These are phyloP conservation scores for Oreocharis arfaki DNA, from an alignment of 2,113 vertebrate genomes.

Conservation along the genomic window DNA sequence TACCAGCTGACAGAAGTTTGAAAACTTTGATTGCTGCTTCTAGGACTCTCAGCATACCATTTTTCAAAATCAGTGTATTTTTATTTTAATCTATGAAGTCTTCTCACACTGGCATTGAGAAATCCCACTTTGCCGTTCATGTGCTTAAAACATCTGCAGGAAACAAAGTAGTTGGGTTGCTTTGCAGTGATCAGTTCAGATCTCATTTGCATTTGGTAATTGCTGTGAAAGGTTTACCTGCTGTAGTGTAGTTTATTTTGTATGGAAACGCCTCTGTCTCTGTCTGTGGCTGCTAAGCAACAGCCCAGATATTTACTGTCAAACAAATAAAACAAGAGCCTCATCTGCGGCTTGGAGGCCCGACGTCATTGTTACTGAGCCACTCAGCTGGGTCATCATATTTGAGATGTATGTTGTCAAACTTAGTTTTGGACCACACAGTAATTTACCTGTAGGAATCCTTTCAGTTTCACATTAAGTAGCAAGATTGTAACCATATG, in stretches of 20 bases:
- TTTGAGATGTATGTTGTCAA: not conserved
- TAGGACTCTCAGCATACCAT: not conserved
- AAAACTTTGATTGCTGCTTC: not conserved
- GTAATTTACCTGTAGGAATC: not conserved
- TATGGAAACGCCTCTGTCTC: conserved; percentile 30
- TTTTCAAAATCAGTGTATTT: not conserved
- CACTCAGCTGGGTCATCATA: not conserved
- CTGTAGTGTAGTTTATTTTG: conserved; percentile 33
- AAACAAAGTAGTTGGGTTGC: not conserved
- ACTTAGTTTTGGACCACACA: not conserved
- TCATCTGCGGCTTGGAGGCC: conserved; percentile 25
- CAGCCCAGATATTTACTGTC: conserved; percentile 55
- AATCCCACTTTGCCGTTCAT: not conserved
- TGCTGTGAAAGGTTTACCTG: conserved; percentile 53
- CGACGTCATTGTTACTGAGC: not conserved
- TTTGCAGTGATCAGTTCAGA: not conserved
- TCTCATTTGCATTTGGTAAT: conserved; percentile 46
- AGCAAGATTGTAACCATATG: not conserved
- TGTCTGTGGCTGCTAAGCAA: conserved; percentile 59
- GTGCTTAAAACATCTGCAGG: conserved; percentile 9
- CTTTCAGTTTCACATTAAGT: not conserved
- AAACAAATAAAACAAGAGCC: conserved; percentile 56
- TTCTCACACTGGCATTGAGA: not conserved
- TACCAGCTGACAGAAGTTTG: not conserved
- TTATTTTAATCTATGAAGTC: not conserved